Conservation (phyloP, 2,888 invertebrate species). For the Lepidocyrtinus sp. region DNA sequence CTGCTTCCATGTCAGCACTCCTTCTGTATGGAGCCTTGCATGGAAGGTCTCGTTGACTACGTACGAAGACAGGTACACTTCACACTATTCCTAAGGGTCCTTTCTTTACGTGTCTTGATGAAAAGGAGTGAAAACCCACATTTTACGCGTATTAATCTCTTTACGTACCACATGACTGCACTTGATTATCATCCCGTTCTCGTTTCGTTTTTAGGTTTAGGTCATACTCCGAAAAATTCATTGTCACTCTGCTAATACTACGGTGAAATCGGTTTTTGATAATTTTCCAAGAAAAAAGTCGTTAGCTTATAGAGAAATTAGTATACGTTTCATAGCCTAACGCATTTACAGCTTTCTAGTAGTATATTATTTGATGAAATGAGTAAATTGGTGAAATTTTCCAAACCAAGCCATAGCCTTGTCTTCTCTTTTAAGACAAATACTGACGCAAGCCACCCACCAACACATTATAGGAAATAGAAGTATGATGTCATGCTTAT, state of each 20-base stretch:
- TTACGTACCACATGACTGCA: neutral
- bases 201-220: constrained; percentile 7
- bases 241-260: neutral
- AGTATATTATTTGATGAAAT: too few species aligned
- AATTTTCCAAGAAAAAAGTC: neutral
- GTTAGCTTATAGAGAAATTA: neutral
- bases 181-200: neutral
- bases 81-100: too few species aligned
- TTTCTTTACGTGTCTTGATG: too few species aligned
- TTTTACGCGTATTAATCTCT: too few species aligned
- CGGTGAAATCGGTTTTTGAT: neutral
- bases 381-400: neutral
- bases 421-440: constrained; percentile 1
- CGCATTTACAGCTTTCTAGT: too few species aligned
- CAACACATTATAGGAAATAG: constrained; percentile 19
- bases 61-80: constrained; percentile 87
- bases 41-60: constrained; percentile 97
- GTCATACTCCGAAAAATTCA: neutral
- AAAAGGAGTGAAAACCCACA: too few species aligned
- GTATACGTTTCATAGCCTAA: too few species aligned
- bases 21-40: constrained; percentile 98
- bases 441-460: constrained; percentile 58
- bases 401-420: neutral
- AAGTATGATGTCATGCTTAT: constrained; percentile 13
- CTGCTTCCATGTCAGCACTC: constrained; percentile 99